phyloP scores from a whole-genome alignment of 2,888 invertebrate species.

The Orchestes rusci region DNA sequence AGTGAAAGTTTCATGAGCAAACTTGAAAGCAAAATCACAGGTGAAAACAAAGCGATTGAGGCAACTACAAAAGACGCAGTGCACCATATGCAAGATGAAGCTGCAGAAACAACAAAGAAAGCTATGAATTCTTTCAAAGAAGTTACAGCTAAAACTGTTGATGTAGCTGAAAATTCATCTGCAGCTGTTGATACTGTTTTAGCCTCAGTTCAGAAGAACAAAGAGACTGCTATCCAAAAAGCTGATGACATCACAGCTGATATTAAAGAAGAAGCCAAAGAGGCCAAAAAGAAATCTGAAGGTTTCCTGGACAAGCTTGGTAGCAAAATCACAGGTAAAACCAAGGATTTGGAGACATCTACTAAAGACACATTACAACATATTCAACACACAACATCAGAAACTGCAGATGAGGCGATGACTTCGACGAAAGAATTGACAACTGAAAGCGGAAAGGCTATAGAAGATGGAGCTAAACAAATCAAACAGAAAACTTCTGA shows the following conservation, averaged over 20 bases:
- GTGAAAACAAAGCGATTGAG: constrained; percentile 6
- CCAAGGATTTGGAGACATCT: constrained; percentile 7
- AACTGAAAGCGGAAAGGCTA: background rate
- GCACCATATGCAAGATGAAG: constrained; percentile 3
- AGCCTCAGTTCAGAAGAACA: too few species aligned
- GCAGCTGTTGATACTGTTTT: too few species aligned
- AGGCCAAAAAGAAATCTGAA: constrained; percentile 22
- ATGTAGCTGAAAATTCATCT: too few species aligned
- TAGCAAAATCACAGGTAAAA: constrained; percentile 16
- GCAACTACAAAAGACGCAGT: background rate
- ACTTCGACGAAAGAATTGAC: background rate
- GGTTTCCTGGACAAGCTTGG: constrained; percentile 25
- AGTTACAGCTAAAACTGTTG: constrained; percentile 2
- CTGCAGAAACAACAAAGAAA: background rate
- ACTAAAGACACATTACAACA: background rate
- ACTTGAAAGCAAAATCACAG: constrained; percentile 20
- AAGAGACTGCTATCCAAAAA: constrained; percentile 1
- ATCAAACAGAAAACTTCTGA: too few species aligned
- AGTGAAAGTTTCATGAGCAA: constrained; percentile 25
- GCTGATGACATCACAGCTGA: constrained; percentile 7
- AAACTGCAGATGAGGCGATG: too few species aligned
- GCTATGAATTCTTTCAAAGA: background rate
- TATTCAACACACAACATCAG: background rate
- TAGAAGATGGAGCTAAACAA: too few species aligned
- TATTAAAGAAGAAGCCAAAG: constrained; percentile 27